A percentile compares a stretch with the other conserved stretches of the same genome.
phyloP scores from a whole-genome alignment of 2,797 vertebrate genomes.

The Trematomus bernacchii region DNA sequence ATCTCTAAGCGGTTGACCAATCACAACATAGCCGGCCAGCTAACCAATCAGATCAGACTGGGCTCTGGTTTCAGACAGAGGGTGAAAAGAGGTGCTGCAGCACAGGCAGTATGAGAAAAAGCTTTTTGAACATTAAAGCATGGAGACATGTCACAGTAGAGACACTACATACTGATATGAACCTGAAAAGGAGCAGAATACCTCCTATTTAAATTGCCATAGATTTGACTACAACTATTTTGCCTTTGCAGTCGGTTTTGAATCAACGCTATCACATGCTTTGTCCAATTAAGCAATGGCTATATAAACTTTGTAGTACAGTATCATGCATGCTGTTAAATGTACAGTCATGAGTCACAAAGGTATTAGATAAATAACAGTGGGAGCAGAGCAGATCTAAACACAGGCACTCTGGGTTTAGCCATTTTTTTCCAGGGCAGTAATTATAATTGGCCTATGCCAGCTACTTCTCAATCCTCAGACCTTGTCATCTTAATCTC shows the following conservation, averaged over 20 bases:
- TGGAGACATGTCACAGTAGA: too few species aligned
- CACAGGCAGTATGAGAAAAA: too few species aligned
- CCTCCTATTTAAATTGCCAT: too few species aligned
- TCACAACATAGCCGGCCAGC: too few species aligned
- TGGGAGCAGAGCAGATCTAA: slow-evolving; percentile 51
- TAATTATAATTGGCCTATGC: slow-evolving; percentile 84
- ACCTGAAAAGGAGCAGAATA: too few species aligned
- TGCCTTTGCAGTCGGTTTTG: neutral
- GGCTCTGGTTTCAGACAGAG: too few species aligned
- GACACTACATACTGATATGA: too few species aligned
- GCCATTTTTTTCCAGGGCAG: slow-evolving; percentile 66
- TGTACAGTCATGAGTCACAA: slow-evolving; percentile 18
- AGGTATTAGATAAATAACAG: slow-evolving; percentile 48
- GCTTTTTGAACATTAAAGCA: too few species aligned
- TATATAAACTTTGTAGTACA: neutral
- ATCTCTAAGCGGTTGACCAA: too few species aligned
- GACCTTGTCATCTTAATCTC: slow-evolving; percentile 85
- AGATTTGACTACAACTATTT: too few species aligned
- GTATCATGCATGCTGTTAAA: slow-evolving; percentile 21
- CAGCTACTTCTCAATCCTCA: slow-evolving; percentile 76
- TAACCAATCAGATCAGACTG: too few species aligned
- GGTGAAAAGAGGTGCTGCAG: too few species aligned
- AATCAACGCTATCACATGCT: neutral
- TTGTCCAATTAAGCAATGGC: neutral
- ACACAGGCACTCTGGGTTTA: slow-evolving; percentile 61